Base-by-base conservation (phyloP, 2,888 invertebrate species). In the Drosophila barbarae region DNA sequence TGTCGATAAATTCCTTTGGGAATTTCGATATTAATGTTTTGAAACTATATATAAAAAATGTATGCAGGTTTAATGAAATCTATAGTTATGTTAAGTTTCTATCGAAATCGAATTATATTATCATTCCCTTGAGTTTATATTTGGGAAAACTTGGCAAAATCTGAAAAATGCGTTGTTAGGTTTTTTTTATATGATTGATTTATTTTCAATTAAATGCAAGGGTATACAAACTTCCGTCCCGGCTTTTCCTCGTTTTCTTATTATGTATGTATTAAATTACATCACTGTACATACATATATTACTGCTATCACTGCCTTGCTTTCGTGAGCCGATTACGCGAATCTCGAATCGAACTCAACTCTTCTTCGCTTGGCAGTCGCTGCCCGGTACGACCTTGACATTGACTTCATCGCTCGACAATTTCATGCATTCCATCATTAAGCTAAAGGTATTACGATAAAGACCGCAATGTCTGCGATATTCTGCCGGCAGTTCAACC, bases 331-430 rank as follows among this genome's bases (percentile, higher is more conserved):
- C 18, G 36, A 46, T 46, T 15, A n/a, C 13, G 30, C 23, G 13
- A 26, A 32, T 32, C n/a, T 36, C 28, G 30, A 35, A 28, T 30
- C 21, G 21, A 44, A 12, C 12, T 30, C 26, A 39, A 39, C 46
- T 47, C 38, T 47, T 59, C 13, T 23, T 23, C 23, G 23, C 23
- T 23, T 23, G 23, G 23, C 3, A 23, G 36, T 30, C 44, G 15
- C 21, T 54, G 32, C 34, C n/a, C 34, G 23, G 26, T 21, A 10
- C 26, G 60, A 60, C 60, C 59, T 60, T 60, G 59, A 44, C 59
- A 59, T 60, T 60, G 60, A 34, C 38, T 42, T 34, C 26, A 26
- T 18, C 39, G 26, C 26, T 15, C 26, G 15, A 28, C 44, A 21
- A 35, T 30, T 44, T 36, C 30, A 23, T 15, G 18, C 38, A 55